A percentile compares a stretch with the other conserved stretches of the same genome.
Evolutionary conservation across 2,888 invertebrate genomes (phyloP).

Genomic region (Sylvicola cinctus): DNA sequence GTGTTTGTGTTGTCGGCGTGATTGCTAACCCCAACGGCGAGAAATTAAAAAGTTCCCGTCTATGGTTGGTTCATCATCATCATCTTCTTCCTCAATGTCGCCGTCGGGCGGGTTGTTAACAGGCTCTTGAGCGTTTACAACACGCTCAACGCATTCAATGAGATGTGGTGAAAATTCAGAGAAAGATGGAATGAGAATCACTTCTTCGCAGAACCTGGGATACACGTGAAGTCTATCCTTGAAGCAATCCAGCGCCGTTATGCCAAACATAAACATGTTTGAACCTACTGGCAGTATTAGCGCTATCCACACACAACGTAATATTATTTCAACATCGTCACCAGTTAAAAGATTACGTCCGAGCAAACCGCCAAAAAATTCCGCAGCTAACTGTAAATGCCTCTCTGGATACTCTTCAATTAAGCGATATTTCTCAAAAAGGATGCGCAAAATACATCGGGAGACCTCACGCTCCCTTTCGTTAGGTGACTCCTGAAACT

Average conservation of each 20-base stretch:
- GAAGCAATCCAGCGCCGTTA: constrained; percentile 87
- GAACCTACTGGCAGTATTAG: constrained; percentile 79
- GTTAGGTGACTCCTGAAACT: constrained; percentile 79
- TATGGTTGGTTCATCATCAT: too few species aligned
- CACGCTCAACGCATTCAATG: constrained; percentile 85
- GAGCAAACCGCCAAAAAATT: constrained; percentile 94
- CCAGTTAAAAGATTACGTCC: constrained; percentile 87
- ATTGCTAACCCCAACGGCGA: too few species aligned
- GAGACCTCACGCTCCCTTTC: constrained; percentile 82
- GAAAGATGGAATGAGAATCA: constrained; percentile 79
- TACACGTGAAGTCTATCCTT: constrained; percentile 86
- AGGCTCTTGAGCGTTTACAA: constrained; percentile 67
- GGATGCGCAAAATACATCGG: constrained; percentile 87
- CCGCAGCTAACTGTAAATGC: constrained; percentile 91
- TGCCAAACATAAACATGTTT: constrained; percentile 95
- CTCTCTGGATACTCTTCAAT: constrained; percentile 98
- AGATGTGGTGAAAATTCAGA: constrained; percentile 79
- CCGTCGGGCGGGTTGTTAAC: too few species aligned
- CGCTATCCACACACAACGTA: too few species aligned
- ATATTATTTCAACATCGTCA: too few species aligned
- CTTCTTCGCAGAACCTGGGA: constrained; percentile 93
- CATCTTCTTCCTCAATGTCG: too few species aligned
- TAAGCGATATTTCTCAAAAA: constrained; percentile 97
- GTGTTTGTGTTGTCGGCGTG: too few species aligned
- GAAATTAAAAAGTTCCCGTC: too few species aligned